A percentile compares a stretch with the other conserved stretches of the same genome.
phyloP scores from a whole-genome alignment of 1,140 invertebrate genomes.

The Lucilia cuprina region DNA sequence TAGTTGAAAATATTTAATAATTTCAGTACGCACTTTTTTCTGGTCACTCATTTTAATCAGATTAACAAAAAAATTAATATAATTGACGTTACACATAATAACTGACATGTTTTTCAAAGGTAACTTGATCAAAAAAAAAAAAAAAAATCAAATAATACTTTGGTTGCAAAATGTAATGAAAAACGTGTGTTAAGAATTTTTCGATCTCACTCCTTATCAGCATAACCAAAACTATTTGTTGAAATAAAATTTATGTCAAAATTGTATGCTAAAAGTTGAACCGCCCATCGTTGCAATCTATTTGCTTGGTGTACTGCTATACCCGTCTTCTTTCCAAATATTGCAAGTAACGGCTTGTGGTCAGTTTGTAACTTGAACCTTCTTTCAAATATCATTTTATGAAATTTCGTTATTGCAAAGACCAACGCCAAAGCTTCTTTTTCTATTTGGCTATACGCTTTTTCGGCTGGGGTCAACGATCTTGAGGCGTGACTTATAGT shows the following conservation, averaged over 20 bases:
- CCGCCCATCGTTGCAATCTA: conserved; percentile 36
- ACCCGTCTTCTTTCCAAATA: conserved; percentile 33
- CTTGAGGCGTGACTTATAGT: conserved; percentile 57
- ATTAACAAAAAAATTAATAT: no score
- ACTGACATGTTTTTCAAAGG: no score
- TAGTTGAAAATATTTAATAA: no score
- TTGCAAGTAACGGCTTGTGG: conserved; percentile 21
- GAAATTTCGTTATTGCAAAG: conserved; percentile 59
- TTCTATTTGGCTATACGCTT: conserved; percentile 63
- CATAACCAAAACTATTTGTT: conserved; percentile 44
- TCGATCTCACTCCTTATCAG: no score
- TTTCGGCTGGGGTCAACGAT: conserved; percentile 56
- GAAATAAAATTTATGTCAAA: conserved; percentile 44
- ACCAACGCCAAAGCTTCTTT: conserved; percentile 63
- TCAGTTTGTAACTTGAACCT: conserved; percentile 49
- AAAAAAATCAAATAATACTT: no score
- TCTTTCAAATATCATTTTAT: conserved; percentile 54
- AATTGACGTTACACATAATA: no score
- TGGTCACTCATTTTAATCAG: no score
- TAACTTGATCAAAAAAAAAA: no score
- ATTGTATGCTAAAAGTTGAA: conserved; percentile 39
- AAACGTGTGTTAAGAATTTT: no score
- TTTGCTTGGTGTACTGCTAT: conserved; percentile 21
- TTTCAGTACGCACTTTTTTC: no score
- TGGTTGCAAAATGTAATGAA: no score